Evolutionary conservation across 2,888 invertebrate genomes (phyloP), one percentile per base, ranked within the genome.

Genomic region (Lapara coniferarum): DNA sequence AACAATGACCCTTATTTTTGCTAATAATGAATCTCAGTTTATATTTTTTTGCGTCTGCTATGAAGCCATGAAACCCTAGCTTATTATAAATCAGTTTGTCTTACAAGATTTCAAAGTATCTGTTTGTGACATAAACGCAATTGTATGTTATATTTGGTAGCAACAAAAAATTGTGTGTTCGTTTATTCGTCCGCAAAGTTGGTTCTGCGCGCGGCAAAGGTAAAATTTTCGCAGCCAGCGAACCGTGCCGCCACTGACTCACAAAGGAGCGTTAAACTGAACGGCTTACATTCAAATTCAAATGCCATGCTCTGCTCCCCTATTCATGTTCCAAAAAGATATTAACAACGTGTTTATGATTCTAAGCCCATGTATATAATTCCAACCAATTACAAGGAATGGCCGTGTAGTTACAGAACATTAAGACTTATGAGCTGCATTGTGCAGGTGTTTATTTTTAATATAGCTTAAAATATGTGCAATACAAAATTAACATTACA

Each of bases 181-280:
- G 74, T 69, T 73, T 75, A 74, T 73, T 77, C 76, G 78, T 75
- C 72, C 77, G 68, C 68, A 63, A 51, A 75, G 72, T 71, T 71
- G 78, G 74, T 78, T 74, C 78, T 79, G 76, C 75, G 77, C 72
- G 82, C 77, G 79, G 81, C 82, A 78, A 86, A 84, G 83, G 82
- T 87, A 85, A 81, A 89, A 90, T 92, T 91, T 92, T 91, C 88
- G 87, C 89, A 89, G 83, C 73, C 91, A 90, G 83, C 91, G 81
- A 85, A 91, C 88, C 92, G 86, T 89, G 84, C 77, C 80, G 78
- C 74, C 79, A 80, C 85, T 89, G 89, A 90, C 84, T 90, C 90
- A 91, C 88, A 88, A 88, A 86, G 84, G 84, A 85, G 84, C 84
- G 83, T 82, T 86, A 85, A 87, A 88, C 87, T 82, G 83, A 81